Evolutionary conservation across 2,888 invertebrate species (phyloP).

Genomic region (Ormyrus thymus): DNA sequence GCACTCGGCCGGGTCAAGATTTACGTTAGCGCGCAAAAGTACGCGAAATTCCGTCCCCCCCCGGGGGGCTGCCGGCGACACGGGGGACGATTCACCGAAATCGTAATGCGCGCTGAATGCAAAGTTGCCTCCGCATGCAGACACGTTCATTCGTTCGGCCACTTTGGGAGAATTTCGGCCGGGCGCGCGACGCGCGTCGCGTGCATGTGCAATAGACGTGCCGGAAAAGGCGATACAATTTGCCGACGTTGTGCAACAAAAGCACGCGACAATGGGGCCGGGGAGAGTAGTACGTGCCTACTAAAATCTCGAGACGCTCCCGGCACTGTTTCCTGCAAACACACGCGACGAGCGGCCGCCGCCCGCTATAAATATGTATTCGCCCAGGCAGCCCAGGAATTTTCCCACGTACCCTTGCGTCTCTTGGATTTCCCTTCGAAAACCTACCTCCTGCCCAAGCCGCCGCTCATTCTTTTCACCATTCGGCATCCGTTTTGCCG

Average conservation of each 20-base stretch:
- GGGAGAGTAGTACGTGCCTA: conserved; percentile 64
- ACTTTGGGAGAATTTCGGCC: conserved; percentile 24
- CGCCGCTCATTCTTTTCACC: conserved; percentile 55
- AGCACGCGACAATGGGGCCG: conserved; percentile 70
- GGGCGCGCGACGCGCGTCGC: no score
- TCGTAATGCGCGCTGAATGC: conserved; percentile 36
- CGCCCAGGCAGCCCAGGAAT: conserved; percentile 49
- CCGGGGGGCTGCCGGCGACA: neutral
- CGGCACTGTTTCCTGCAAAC: no score
- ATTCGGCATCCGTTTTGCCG: conserved; percentile 25
- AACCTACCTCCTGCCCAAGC: neutral
- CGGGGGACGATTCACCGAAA: conserved; percentile 27
- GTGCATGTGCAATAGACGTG: conserved; percentile 49
- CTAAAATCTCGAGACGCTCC: conserved; percentile 45
- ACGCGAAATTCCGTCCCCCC: neutral
- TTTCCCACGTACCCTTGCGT: conserved; percentile 65
- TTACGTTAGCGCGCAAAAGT: conserved; percentile 3
- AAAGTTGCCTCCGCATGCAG: conserved; percentile 18
- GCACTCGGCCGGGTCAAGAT: conserved; percentile 29
- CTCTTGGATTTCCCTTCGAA: conserved; percentile 62
- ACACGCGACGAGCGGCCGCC: no score
- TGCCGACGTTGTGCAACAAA: conserved; percentile 65
- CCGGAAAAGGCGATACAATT: conserved; percentile 69
- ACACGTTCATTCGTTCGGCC: conserved; percentile 2
- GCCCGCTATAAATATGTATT: conserved; percentile 39